Base-by-base conservation (phyloP, 2,797 vertebrate species). In the Uromys caudimaculatus region DNA sequence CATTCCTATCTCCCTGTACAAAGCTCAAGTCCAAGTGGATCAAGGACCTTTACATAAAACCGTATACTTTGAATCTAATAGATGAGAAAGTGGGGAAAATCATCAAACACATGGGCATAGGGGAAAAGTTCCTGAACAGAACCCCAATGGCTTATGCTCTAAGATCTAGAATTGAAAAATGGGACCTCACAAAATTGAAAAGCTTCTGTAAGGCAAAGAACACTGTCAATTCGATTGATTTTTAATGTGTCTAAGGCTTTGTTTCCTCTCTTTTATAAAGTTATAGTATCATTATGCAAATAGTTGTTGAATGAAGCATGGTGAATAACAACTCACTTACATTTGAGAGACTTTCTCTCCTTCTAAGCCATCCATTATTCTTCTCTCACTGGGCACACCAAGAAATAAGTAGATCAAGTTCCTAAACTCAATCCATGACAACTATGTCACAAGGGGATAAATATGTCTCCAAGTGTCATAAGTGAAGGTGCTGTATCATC, bases 401-500 rank as follows among this genome's bases (percentile, higher is more conserved):
- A 9, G 54, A 60, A 54, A n/a, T 82, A 67, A 24, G 77, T 76
- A 35, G 35, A n/a, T 1, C 3, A 69, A 41, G 54, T 91, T 82
- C 56, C 24, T 62, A 67, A 82, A 32, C 11, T 75, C 16, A 62
- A 9, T 50, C 9, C 17, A 27, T 29, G 44, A 11, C 2, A 12
- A 54, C 32, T 76, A 56, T 67, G 27, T 50, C n/a, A 58, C 24
- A 3, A n/a, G 21, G 10, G 17, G 23, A 89, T 64, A 35, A 50
- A 62, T n/a, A 21, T 67, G 21, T 1, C 38, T 11, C 27, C 6
- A 23, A 60, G 29, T 9, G 1, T 6, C 52, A 16, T 13, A 16
- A 4, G 6, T 4, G 2, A 0, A 24, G 7, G 17, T 47, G 3
- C 29, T 14, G 23, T 29, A 0, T 89, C 29, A 4, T 52, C 41